phyloP scores from a whole-genome alignment of 2,797 vertebrate species.

The Lithobates sylvaticus region DNA sequence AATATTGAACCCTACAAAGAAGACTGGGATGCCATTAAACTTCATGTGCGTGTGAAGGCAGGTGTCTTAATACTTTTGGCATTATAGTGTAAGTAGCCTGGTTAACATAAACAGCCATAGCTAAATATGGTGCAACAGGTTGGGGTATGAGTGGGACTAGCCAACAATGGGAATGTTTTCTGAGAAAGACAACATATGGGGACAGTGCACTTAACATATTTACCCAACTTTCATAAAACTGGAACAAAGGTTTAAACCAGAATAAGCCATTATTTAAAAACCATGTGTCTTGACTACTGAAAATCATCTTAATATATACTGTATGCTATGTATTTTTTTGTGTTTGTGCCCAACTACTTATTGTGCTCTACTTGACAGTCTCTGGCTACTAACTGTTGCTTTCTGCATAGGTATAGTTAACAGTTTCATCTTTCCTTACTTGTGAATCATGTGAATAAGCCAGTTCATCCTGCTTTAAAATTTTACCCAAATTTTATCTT shows the following conservation, averaged over 20 bases:
- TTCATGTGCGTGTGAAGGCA: too few relatives aligned
- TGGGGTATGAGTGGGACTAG: too few relatives aligned
- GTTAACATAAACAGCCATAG: too few relatives aligned
- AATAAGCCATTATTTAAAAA: not conserved
- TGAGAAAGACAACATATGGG: not conserved
- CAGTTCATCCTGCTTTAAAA: not conserved
- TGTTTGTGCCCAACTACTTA: not conserved
- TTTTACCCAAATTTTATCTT: not conserved
- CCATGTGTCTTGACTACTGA: not conserved
- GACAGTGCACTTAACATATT: slow-evolving; percentile 65
- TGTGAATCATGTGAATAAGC: not conserved
- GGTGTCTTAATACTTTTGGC: too few relatives aligned
- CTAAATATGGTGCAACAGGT: too few relatives aligned
- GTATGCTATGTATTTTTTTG: not conserved
- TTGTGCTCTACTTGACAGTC: slow-evolving; percentile 18
- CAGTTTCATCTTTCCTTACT: not conserved
- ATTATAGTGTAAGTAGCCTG: too few relatives aligned
- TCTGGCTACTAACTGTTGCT: not conserved
- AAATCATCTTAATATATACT: slow-evolving; percentile 1
- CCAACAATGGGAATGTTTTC: not conserved
- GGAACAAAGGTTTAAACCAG: not conserved
- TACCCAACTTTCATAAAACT: slow-evolving; percentile 1
- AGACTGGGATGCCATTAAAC: too few relatives aligned
- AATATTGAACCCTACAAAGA: too few relatives aligned
- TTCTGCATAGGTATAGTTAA: not conserved